Conservation (phyloP, 2,888 invertebrate species). For the Acleris holmiana region DNA sequence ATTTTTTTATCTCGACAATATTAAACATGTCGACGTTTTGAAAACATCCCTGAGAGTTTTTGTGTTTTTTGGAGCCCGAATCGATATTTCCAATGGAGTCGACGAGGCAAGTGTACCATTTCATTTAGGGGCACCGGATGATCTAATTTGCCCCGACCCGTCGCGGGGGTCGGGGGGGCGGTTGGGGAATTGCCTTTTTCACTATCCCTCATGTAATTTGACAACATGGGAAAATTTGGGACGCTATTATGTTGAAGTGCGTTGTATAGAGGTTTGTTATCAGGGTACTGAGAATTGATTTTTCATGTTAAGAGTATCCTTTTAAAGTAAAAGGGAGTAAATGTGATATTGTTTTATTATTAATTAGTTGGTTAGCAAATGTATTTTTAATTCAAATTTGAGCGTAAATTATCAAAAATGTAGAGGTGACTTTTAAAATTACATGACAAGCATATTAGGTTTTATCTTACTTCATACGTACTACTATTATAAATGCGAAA, state of each 20-base stretch:
- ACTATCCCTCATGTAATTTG: slow-evolving; percentile 37
- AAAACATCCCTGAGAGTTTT: not conserved
- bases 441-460: no score
- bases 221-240: slow-evolving; percentile 24
- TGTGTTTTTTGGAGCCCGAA: slow-evolving; percentile 27
- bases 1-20: no score
- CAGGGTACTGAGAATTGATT: slow-evolving; percentile 12
- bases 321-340: no score
- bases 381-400: no score
- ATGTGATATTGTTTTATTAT: no score
- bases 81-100: slow-evolving; percentile 30
- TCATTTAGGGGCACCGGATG: slow-evolving; percentile 32
- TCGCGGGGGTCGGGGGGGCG: slow-evolving; percentile 24
- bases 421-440: no score
- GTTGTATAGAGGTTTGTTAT: slow-evolving; percentile 9
- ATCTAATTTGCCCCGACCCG: slow-evolving; percentile 36
- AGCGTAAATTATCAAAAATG: no score
- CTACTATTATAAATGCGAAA: no score
- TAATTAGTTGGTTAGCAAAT: no score
- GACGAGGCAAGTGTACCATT: slow-evolving; percentile 34
- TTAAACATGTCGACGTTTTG: not conserved
- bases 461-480: no score
- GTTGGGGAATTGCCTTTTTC: slow-evolving; percentile 33
- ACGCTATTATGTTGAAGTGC: slow-evolving; percentile 25
- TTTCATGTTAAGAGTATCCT: not conserved